A percentile compares a stretch with the other conserved stretches of the same genome.
Conservation (phyloP, 2,888 invertebrate species). For the Eupithecia dodoneata region DNA sequence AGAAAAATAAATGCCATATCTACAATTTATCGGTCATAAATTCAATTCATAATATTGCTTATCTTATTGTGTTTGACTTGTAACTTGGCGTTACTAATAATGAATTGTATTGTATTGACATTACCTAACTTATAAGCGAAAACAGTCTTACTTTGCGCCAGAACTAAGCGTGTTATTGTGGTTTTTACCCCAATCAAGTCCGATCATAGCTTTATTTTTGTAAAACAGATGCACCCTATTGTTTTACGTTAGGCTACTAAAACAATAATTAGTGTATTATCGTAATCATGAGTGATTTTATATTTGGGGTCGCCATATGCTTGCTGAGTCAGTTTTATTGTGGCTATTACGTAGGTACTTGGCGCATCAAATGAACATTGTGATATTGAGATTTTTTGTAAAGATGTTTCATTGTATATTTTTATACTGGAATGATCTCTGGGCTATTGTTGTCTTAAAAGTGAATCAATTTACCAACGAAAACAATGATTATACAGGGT, state of each 20-base stretch:
- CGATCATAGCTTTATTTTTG: background rate
- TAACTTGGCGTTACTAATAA: too few relatives aligned
- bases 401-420: too few relatives aligned
- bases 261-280: conserved; percentile 70
- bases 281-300: conserved; percentile 68
- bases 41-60: too few relatives aligned
- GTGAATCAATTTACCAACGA: background rate
- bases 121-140: too few relatives aligned
- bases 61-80: too few relatives aligned
- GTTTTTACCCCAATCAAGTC: background rate
- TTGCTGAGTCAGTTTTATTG: conserved; percentile 29
- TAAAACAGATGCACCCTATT: conserved; percentile 61
- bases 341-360: conserved; percentile 9
- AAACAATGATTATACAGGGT: too few relatives aligned
- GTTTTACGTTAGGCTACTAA: conserved; percentile 65
- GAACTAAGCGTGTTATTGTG: background rate
- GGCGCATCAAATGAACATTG: background rate
- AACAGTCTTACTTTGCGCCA: background rate
- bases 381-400: background rate
- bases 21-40: too few relatives aligned
- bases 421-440: background rate
- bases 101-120: too few relatives aligned
- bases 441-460: background rate
- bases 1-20: too few relatives aligned
- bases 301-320: conserved; percentile 59